Evolutionary conservation across 2,113 vertebrate species (phyloP).

Genomic region (Sisor rabdophorus): DNA sequence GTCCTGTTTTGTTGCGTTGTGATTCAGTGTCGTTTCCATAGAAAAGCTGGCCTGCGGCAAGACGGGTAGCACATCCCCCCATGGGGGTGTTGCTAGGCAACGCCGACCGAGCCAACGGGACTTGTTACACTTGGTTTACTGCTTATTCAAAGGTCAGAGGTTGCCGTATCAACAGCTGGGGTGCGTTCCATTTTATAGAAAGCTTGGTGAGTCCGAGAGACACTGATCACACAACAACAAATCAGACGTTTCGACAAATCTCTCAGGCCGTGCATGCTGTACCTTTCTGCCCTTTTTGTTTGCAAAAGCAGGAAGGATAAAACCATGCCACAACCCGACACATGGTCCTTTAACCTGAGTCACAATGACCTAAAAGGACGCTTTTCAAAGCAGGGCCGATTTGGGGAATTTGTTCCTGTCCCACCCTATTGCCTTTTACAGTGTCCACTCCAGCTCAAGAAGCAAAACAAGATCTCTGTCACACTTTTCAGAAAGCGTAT

Average conservation of each 20-base stretch:
- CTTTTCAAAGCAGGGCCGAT: not conserved
- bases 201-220: not conserved
- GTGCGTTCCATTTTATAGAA: slow-evolving; percentile 23
- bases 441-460: slow-evolving; percentile 9
- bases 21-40: slow-evolving; percentile 56
- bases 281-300: not conserved
- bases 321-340: slow-evolving; percentile 20
- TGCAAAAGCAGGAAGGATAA: slow-evolving; percentile 8
- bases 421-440: slow-evolving; percentile 15
- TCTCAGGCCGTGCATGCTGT: slow-evolving; percentile 29
- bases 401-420: not conserved
- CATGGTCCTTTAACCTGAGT: not conserved
- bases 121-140: slow-evolving; percentile 53
- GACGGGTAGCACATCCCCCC: slow-evolving; percentile 33
- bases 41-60: slow-evolving; percentile 55
- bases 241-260: slow-evolving; percentile 29
- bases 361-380: slow-evolving; percentile 24
- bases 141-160: slow-evolving; percentile 58
- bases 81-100: slow-evolving; percentile 65
- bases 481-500: not conserved
- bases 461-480: not conserved
- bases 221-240: not conserved
- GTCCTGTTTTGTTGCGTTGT: slow-evolving; percentile 29
- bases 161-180: slow-evolving; percentile 37
- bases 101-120: slow-evolving; percentile 49